phyloP scores from a whole-genome alignment of 1,140 invertebrate genomes.

The Temnothorax longispinosus region DNA sequence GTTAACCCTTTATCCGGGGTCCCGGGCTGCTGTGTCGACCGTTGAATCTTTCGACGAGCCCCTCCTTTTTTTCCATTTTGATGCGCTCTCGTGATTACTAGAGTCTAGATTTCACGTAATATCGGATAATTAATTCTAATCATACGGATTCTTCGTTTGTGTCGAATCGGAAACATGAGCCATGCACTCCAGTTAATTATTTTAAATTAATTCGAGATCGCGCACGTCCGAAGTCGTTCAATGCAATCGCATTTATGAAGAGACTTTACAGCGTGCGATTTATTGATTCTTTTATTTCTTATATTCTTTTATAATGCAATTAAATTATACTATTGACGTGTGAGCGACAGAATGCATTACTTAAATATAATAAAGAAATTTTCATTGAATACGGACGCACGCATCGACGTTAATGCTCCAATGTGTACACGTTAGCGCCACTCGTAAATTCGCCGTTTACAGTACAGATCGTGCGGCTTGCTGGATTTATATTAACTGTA shows the following conservation, averaged over 20 bases:
- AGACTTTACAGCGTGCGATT: not conserved
- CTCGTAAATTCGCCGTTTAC: conserved; percentile 16
- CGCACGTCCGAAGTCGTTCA: not conserved
- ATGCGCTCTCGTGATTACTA: conserved; percentile 51
- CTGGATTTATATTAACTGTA: conserved; percentile 44
- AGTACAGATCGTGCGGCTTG: conserved; percentile 26
- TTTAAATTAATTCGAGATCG: not conserved
- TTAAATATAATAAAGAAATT: not conserved
- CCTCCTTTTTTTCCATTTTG: not conserved
- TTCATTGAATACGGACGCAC: not conserved
- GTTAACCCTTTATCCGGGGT: conserved; percentile 75
- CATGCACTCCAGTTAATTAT: not conserved
- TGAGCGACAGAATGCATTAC: not conserved
- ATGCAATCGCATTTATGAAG: not conserved
- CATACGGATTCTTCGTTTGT: not conserved
- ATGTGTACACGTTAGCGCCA: not conserved
- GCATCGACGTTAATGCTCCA: not conserved
- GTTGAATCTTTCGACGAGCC: conserved; percentile 68
- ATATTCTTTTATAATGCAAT: not conserved
- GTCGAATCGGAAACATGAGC: not conserved
- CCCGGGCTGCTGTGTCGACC: conserved; percentile 41
- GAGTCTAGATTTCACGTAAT: conserved; percentile 6
- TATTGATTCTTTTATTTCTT: not conserved
- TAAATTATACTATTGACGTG: not conserved
- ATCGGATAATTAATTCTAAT: conserved; percentile 1